A percentile compares a stretch with the other conserved stretches of the same genome.
phyloP scores from a whole-genome alignment of 2,113 vertebrate genomes.

The human region DNA sequence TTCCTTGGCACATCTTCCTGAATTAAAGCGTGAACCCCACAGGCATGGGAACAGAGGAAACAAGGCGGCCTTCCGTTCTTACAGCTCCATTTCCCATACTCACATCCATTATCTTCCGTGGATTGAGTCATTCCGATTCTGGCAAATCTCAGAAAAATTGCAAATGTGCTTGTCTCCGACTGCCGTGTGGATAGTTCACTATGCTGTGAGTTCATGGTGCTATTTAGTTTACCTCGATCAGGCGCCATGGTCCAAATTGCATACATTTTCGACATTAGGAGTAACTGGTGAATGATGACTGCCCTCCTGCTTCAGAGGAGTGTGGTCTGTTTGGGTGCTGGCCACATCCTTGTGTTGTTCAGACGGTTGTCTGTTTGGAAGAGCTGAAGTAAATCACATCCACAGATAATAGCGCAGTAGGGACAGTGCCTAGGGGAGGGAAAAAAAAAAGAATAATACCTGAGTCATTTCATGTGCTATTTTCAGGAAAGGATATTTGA shows the following conservation, averaged over 20 bases:
- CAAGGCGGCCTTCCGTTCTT: background rate
- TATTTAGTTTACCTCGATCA: background rate
- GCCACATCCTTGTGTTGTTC: background rate
- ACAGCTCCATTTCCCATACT: background rate
- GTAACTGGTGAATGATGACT: background rate
- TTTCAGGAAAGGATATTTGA: conserved; percentile 61
- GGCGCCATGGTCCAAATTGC: background rate
- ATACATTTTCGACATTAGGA: background rate
- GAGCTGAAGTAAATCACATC: conserved; percentile 38
- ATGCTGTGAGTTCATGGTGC: background rate
- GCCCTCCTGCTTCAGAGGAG: background rate
- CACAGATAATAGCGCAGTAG: conserved; percentile 30
- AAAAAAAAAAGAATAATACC: conserved; percentile 13
- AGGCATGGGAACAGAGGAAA: background rate
- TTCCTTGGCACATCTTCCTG: background rate
- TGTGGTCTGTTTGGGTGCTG: background rate
- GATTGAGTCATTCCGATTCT: background rate
- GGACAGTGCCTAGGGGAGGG: conserved; percentile 7
- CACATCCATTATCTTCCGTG: background rate
- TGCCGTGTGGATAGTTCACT: background rate
- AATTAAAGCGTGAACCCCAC: background rate
- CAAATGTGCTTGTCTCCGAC: background rate
- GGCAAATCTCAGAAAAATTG: conserved; percentile 25
- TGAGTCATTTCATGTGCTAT: conserved; percentile 41
- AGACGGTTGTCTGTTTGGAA: background rate